These are phyloP conservation scores for Spheniscus humboldti DNA, from an alignment of 2,797 vertebrate species.

Conservation along the genomic window DNA sequence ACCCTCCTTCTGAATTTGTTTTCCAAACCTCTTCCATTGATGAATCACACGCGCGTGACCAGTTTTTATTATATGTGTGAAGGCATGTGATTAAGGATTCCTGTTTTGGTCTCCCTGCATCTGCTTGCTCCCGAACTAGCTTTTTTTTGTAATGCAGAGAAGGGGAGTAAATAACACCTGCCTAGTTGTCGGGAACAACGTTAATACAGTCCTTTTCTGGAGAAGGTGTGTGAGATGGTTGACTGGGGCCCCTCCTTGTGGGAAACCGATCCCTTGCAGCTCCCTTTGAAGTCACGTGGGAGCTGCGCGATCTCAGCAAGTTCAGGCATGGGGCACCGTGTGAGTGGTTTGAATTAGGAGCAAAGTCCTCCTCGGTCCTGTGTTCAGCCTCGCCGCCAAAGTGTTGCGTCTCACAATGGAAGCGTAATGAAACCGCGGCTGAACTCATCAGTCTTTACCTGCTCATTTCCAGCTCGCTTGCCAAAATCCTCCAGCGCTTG, in stretches of 20 bases:
- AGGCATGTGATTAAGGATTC: constrained; percentile 37
- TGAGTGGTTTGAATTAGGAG: background rate
- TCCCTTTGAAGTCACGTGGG: constrained; percentile 6
- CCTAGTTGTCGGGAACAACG: background rate
- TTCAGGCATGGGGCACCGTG: constrained; percentile 18
- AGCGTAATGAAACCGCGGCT: background rate
- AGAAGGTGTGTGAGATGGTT: background rate
- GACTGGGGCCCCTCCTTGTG: constrained; percentile 20
- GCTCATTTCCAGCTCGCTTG: background rate
- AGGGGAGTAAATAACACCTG: background rate
- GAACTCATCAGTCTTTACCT: background rate
- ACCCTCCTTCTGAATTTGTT: constrained; percentile 55
- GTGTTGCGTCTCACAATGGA: background rate
- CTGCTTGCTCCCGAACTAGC: fast-evolving
- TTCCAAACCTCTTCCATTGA: constrained; percentile 57
- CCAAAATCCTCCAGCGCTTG: background rate
- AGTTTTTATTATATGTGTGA: constrained; percentile 65
- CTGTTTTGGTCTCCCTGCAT: background rate
- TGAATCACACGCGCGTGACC: constrained; percentile 56
- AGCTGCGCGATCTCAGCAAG: background rate
- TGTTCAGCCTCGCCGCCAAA: background rate
- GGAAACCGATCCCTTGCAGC: background rate
- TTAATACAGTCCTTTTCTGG: background rate
- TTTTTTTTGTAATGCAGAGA: background rate
- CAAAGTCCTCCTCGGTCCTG: background rate